A percentile compares a stretch with the other conserved stretches of the same genome.
Evolutionary conservation across 2,888 invertebrate species (phyloP).

Genomic region (Phaonia tiefii): DNA sequence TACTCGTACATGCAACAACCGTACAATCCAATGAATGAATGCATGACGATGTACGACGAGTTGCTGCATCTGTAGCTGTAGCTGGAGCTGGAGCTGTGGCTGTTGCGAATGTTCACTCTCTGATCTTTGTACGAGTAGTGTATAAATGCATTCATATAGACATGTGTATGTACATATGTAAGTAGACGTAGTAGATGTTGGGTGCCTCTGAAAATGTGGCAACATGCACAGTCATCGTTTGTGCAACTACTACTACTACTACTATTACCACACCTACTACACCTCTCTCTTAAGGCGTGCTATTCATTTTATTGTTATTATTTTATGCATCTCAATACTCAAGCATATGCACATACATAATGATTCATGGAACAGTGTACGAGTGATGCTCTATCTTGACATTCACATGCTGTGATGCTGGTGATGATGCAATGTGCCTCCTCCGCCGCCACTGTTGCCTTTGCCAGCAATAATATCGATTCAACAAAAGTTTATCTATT

Average conservation of each 20-base stretch:
- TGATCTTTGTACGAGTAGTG: not conserved
- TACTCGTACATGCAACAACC: constrained; percentile 40
- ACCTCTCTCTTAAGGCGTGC: constrained; percentile 23
- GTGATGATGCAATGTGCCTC: too few relatives aligned
- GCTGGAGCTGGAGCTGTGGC: too few relatives aligned
- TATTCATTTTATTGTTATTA: constrained; percentile 43
- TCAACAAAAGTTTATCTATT: too few relatives aligned
- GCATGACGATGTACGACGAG: constrained; percentile 10
- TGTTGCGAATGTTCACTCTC: constrained; percentile 17
- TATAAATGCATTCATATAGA: not conserved
- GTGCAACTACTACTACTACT: constrained; percentile 27
- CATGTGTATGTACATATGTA: not conserved
- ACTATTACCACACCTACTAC: too few relatives aligned
- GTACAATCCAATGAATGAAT: constrained; percentile 42
- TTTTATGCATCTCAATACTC: not conserved
- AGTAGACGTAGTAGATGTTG: too few relatives aligned
- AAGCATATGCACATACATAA: too few relatives aligned
- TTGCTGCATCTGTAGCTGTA: constrained; percentile 4
- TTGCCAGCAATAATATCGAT: too few relatives aligned
- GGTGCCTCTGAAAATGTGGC: constrained; percentile 8
- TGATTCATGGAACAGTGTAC: too few relatives aligned
- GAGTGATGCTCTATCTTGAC: too few relatives aligned
- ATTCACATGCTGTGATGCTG: too few relatives aligned
- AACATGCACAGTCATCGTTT: constrained; percentile 48
- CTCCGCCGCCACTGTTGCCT: too few relatives aligned